Percentiles rank a stretch among this genome's conserved stretches.
These are phyloP conservation scores for Hydropsyche tenuis DNA, from an alignment of 1,140 invertebrate species.

Conservation along the genomic window DNA sequence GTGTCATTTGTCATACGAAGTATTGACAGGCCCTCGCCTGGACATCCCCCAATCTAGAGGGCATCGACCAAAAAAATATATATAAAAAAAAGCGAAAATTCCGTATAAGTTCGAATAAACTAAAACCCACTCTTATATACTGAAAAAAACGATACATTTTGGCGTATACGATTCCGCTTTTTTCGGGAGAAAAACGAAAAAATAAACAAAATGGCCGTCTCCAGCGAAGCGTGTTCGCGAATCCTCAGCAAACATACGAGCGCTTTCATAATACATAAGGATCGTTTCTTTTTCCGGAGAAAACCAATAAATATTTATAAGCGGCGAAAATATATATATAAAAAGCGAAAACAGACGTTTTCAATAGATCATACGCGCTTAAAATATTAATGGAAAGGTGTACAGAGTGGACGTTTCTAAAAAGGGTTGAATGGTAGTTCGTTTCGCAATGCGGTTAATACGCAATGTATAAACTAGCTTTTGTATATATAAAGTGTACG, in stretches of 20 bases:
- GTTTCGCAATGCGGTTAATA: too few relatives aligned
- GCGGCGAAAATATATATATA: neutral
- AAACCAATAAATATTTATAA: slow-evolving; percentile 24
- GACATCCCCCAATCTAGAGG: slow-evolving; percentile 28
- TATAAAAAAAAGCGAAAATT: neutral
- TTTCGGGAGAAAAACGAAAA: slow-evolving; percentile 4
- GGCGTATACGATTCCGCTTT: neutral
- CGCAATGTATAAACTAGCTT: too few relatives aligned
- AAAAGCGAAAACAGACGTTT: too few relatives aligned
- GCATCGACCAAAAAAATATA: slow-evolving; percentile 10
- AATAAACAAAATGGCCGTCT: slow-evolving; percentile 20
- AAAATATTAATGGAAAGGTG: too few relatives aligned
- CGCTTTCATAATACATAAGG: slow-evolving; percentile 25
- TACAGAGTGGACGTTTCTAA: too few relatives aligned
- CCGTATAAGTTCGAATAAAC: neutral
- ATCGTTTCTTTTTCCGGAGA: neutral
- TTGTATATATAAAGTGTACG: too few relatives aligned
- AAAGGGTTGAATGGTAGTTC: too few relatives aligned
- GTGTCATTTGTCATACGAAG: slow-evolving; percentile 50
- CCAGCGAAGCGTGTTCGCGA: neutral
- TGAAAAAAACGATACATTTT: slow-evolving; percentile 18
- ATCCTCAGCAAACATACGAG: slow-evolving; percentile 22
- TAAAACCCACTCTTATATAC: neutral
- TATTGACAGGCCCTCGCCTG: slow-evolving; percentile 47
- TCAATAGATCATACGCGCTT: too few relatives aligned